Conservation (phyloP, 1,140 invertebrate species). For the Tetramorium alpestre region DNA sequence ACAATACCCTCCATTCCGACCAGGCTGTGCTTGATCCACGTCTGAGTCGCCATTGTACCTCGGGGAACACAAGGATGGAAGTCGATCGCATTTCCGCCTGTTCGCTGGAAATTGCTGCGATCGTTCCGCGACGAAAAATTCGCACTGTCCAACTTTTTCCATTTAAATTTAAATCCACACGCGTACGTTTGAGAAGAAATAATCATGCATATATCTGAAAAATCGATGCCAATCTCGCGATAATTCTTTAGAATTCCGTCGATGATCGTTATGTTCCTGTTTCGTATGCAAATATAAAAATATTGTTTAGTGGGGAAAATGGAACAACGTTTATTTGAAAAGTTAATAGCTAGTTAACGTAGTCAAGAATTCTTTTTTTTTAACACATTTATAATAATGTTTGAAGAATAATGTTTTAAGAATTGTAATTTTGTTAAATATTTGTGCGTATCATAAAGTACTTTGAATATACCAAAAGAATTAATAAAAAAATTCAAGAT, state of each 20-base stretch:
- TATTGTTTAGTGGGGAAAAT: neutral
- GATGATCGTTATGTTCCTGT: neutral
- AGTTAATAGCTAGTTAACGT: neutral
- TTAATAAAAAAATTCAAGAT: neutral
- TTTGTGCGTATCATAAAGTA: neutral
- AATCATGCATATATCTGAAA: conserved; percentile 3
- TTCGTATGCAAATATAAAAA: neutral
- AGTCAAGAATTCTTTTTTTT: neutral
- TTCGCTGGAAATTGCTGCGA: conserved; percentile 42
- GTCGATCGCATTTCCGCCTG: conserved; percentile 39
- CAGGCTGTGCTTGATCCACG: conserved; percentile 30
- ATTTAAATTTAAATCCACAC: conserved; percentile 64
- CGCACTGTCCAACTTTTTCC: conserved; percentile 51
- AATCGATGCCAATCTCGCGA: conserved; percentile 3
- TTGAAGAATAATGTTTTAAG: too few relatives aligned
- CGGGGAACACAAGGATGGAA: conserved; percentile 51
- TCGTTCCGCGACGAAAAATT: conserved; percentile 37
- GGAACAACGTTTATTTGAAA: neutral
- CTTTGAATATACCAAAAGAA: neutral
- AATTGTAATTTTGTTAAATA: neutral
- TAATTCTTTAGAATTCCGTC: conserved; percentile 8
- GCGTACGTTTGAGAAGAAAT: conserved; percentile 24
- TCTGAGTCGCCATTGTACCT: conserved; percentile 58
- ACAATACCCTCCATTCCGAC: conserved; percentile 53
- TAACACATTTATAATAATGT: neutral